Evolutionary conservation across 2,888 invertebrate genomes (phyloP).

Genomic region (Agrotis ipsilon): DNA sequence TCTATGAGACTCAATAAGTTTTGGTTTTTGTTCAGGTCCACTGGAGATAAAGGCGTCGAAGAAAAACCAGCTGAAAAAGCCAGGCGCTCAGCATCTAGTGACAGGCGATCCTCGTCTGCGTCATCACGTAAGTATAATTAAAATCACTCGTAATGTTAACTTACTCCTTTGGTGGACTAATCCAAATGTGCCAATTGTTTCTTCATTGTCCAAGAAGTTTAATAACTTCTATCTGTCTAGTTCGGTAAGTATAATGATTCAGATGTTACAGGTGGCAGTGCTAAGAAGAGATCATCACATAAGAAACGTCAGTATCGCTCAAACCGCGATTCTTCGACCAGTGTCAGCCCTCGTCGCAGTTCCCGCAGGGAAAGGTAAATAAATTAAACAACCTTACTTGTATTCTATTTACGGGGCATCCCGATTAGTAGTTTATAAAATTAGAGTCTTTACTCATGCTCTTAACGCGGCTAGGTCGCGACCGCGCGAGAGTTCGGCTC

Average conservation of each 20-base stretch:
- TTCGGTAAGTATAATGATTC: not conserved
- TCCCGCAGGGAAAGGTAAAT: slow-evolving; percentile 90
- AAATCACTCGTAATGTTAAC: slow-evolving; percentile 9
- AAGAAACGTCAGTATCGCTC: slow-evolving; percentile 97
- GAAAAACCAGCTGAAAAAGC: slow-evolving; percentile 82
- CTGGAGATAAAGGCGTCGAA: slow-evolving; percentile 75
- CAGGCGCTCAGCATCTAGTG: slow-evolving; percentile 80
- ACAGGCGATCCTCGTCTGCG: slow-evolving; percentile 84
- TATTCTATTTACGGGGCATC: slow-evolving; percentile 19
- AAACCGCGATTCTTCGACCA: slow-evolving; percentile 95
- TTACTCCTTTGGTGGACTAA: not conserved
- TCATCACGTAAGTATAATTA: slow-evolving; percentile 82
- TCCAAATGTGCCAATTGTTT: not conserved
- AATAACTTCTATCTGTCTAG: too few species aligned
- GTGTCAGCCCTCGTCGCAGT: slow-evolving; percentile 88
- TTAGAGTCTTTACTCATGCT: slow-evolving; percentile 51
- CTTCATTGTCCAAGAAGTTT: not conserved
- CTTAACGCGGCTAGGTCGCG: slow-evolving; percentile 59
- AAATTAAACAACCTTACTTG: not conserved
- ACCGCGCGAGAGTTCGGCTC: slow-evolving; percentile 57
- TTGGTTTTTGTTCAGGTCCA: slow-evolving; percentile 66
- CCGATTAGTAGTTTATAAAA: slow-evolving; percentile 15
- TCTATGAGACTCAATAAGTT: not conserved
- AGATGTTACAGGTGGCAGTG: slow-evolving; percentile 85
- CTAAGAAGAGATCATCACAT: slow-evolving; percentile 95